These are phyloP conservation scores for Sebastes variabilis DNA, from an alignment of 2,797 vertebrate genomes.

Conservation along the genomic window DNA sequence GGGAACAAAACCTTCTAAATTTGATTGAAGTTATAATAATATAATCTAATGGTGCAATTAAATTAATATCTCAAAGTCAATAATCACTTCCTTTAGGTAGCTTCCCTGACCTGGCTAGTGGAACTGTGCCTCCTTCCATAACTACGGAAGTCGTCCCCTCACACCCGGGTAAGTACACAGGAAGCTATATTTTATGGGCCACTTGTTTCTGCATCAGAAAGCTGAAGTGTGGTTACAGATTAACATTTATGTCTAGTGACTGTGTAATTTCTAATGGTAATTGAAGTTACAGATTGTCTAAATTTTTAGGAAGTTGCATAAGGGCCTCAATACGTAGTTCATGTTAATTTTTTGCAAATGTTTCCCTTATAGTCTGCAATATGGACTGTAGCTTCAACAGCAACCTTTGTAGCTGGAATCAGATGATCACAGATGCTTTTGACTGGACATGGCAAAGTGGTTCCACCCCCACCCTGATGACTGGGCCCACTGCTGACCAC, in stretches of 20 bases:
- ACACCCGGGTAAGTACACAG: conserved; percentile 45
- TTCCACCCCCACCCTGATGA: conserved; percentile 72
- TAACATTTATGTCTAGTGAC: conserved; percentile 11
- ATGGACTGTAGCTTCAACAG: conserved; percentile 51
- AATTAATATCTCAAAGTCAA: not conserved
- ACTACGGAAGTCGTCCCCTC: not conserved
- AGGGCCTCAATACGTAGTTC: not conserved
- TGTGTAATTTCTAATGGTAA: not conserved
- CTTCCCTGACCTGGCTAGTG: not conserved
- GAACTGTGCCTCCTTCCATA: conserved; percentile 19
- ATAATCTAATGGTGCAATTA: too few species aligned
- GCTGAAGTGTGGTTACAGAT: conserved; percentile 31
- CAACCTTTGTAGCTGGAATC: conserved; percentile 73
- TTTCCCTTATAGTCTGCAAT: conserved; percentile 59
- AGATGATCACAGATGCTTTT: conserved; percentile 77
- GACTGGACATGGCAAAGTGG: conserved; percentile 80
- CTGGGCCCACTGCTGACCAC: conserved; percentile 78
- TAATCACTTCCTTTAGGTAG: conserved; percentile 20
- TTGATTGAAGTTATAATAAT: not conserved
- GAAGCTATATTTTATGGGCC: conserved; percentile 15
- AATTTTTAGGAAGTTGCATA: not conserved
- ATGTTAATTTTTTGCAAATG: conserved; percentile 6
- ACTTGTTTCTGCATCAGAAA: conserved; percentile 7
- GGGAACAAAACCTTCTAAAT: not conserved
- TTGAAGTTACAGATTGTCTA: not conserved